A percentile compares a stretch with the other conserved stretches of the same genome.
phyloP scores from a whole-genome alignment of 2,888 invertebrate genomes.

The Lepidochrysops patricia region DNA sequence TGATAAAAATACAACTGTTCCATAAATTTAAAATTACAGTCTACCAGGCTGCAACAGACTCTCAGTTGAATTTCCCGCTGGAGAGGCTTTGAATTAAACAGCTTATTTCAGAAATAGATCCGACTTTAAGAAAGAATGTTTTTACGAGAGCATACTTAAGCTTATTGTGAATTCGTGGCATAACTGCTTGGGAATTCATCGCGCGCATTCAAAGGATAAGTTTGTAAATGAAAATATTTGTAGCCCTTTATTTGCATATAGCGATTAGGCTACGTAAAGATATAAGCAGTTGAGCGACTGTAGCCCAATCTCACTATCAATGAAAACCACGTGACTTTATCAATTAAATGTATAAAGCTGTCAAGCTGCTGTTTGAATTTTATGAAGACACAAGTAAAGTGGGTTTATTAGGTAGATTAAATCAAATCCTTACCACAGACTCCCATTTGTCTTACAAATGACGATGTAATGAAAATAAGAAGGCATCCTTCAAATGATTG shows the following conservation, averaged over 20 bases:
- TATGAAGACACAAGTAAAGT: too few relatives aligned
- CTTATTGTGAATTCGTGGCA: conserved; percentile 12
- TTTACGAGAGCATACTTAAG: conserved; percentile 11
- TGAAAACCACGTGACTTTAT: too few relatives aligned
- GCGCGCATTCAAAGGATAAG: conserved; percentile 10
- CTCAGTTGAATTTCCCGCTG: neutral
- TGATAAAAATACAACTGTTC: neutral
- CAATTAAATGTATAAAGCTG: too few relatives aligned
- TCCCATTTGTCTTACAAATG: too few relatives aligned
- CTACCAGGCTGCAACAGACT: neutral
- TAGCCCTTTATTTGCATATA: neutral
- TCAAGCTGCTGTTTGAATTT: too few relatives aligned
- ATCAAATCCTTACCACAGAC: too few relatives aligned
- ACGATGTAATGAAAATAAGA: too few relatives aligned
- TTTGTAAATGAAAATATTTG: conserved; percentile 1
- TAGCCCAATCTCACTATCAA: too few relatives aligned
- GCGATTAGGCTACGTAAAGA: too few relatives aligned
- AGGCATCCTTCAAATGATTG: too few relatives aligned
- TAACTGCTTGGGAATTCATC: conserved; percentile 7
- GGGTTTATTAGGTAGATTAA: too few relatives aligned
- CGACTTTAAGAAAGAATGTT: conserved; percentile 4
- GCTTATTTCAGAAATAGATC: conserved; percentile 4
- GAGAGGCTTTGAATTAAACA: conserved; percentile 1
- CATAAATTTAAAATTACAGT: neutral
- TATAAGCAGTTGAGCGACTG: too few relatives aligned